A percentile compares a stretch with the other conserved stretches of the same genome.
Evolutionary conservation across 2,797 vertebrate genomes (phyloP).

Genomic region (Thalassophryne amazonica): DNA sequence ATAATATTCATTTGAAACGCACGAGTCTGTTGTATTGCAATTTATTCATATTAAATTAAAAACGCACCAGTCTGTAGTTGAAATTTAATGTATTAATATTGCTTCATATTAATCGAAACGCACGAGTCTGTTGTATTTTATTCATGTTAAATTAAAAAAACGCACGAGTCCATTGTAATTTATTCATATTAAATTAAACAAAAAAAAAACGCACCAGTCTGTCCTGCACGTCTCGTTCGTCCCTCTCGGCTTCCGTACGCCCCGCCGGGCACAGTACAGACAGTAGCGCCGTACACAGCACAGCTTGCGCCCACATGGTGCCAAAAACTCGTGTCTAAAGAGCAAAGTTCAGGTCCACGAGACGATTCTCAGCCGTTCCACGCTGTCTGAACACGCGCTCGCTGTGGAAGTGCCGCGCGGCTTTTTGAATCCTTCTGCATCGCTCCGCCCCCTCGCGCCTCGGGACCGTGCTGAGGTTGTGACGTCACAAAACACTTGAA

Average conservation of each 20-base stretch:
- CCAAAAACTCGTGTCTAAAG: neutral
- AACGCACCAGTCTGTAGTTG: too few species aligned
- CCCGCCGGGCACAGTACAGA: constrained; percentile 50
- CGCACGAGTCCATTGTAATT: too few species aligned
- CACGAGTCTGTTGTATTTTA: too few species aligned
- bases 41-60: too few species aligned
- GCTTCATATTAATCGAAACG: too few species aligned
- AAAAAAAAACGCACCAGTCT: constrained; percentile 70
- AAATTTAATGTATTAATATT: too few species aligned
- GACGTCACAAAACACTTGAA: too few species aligned
- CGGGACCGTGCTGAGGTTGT: constrained; percentile 4
- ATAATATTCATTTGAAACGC: too few species aligned
- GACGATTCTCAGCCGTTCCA: neutral
- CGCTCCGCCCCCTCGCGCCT: constrained; percentile 15
- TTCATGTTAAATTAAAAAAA: too few species aligned
- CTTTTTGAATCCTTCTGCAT: constrained; percentile 14
- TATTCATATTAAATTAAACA: too few species aligned
- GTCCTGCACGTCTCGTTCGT: constrained; percentile 69
- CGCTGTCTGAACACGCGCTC: constrained; percentile 2
- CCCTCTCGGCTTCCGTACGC: constrained; percentile 66
- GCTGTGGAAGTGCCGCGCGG: constrained; percentile 10
- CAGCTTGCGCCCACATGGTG: constrained; percentile 58
- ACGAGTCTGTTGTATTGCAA: too few species aligned
- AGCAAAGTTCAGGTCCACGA: neutral
- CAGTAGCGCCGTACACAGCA: constrained; percentile 67